Evolutionary conservation across 1,140 invertebrate genomes (phyloP).

Genomic region (Ceratitis capitata): DNA sequence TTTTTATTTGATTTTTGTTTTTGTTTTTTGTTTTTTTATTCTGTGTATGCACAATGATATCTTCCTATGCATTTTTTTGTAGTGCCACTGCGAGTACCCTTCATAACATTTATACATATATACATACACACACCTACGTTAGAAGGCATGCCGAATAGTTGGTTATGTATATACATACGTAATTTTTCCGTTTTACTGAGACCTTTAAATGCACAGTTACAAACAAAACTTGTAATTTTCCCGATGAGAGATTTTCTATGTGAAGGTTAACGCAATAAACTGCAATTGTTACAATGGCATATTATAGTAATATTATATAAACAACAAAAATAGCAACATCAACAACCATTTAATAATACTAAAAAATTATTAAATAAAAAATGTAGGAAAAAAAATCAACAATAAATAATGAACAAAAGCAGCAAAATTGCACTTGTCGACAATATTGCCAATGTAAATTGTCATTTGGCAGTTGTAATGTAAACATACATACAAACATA

Average conservation of each 20-base stretch:
- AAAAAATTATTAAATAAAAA: background rate
- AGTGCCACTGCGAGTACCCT: background rate
- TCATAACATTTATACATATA: too few species aligned
- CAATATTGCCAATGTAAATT: conserved; percentile 7
- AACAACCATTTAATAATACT: background rate
- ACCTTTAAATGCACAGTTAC: background rate
- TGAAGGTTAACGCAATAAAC: conserved; percentile 55
- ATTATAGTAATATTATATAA: conserved; percentile 32
- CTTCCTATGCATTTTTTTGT: background rate
- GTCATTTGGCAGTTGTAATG: background rate
- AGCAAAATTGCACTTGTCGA: background rate
- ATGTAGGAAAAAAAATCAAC: background rate
- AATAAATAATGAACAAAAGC: background rate
- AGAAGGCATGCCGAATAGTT: background rate
- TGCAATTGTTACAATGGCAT: conserved; percentile 26
- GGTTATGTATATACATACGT: background rate
- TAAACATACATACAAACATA: background rate
- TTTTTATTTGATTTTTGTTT: too few species aligned
- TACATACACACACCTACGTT: background rate
- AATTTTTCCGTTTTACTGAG: conserved; percentile 24
- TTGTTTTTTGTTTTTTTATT: too few species aligned
- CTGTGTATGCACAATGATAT: background rate
- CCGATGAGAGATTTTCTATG: conserved; percentile 65
- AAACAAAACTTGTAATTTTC: conserved; percentile 55
- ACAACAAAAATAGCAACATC: background rate